Evolutionary conservation across 2,113 vertebrate species (phyloP), one percentile per base, ranked within the genome.

Genomic region (Cephalopterus ornatus): DNA sequence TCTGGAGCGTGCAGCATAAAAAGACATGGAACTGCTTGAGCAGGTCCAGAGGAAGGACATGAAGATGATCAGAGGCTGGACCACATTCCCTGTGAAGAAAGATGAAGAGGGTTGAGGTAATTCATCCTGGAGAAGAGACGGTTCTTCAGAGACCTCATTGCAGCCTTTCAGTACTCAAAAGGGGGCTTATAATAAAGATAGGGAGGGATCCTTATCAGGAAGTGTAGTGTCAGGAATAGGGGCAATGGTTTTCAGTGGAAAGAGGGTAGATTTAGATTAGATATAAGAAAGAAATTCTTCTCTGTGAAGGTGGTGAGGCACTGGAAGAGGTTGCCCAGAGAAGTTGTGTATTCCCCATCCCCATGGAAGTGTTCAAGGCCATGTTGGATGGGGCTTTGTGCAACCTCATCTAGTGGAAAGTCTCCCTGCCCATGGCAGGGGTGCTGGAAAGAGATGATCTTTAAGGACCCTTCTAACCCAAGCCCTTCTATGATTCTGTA

Each of bases 371-470:
- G 14, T 62, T 56, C 24, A 41, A 39, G 23, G 16, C 8, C 15
- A 17, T 18, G 14, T 4, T 41, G 37, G 8, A 33, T 20, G 16
- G 7, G 10, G 8, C 30, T 41, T 72, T 33, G 35, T 37, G 12
- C 4, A 76, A 56, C 23, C 15, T 26, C 6, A 2, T 46, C 9
- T n/a, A 8, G 16, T 33, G 58, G 32, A 44, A 50, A 13, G 5
- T 19, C 15, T 50, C 8, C 28, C 13, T 18, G 27, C 28, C n/a
- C 14, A 22, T 37, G 26, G 21, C 24, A 35, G 6, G 23, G 0
- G 3, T 4, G 0, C 7, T 59, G 11, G 56, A 28, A 44, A 8
- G 3, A 35, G 35, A 5, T 50, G 1, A 14, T 46, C 7, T 59
- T 85, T 66, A 41, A 56, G 23, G 11, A 56, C 8, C 4, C 8